Conservation (phyloP, 1,140 invertebrate genomes). For the Lordiphosa clarofinis region DNA sequence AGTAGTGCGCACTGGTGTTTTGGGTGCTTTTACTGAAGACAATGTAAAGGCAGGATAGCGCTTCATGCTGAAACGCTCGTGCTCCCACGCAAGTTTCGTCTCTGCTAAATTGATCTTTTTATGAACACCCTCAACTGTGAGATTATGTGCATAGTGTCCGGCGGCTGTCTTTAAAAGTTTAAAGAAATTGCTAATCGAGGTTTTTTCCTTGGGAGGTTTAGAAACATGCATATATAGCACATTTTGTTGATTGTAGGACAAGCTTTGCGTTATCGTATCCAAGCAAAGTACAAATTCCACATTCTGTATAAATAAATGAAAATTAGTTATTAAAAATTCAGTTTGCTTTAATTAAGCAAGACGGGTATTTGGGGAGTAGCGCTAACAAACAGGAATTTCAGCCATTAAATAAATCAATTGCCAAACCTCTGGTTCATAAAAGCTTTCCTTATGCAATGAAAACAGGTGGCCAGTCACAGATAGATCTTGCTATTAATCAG, state of each 20-base stretch:
- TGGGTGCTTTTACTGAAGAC: conserved; percentile 87
- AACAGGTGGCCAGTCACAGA: too few relatives aligned
- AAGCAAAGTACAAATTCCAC: conserved; percentile 94
- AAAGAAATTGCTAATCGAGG: conserved; percentile 86
- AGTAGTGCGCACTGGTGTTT: conserved; percentile 82
- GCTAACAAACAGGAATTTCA: too few relatives aligned
- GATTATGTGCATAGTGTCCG: conserved; percentile 70
- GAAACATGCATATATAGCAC: conserved; percentile 95
- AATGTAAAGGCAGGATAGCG: conserved; percentile 94
- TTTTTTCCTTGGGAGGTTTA: conserved; percentile 94
- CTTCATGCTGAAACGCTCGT: conserved; percentile 96
- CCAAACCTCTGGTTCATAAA: too few relatives aligned
- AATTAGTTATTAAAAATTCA: too few relatives aligned
- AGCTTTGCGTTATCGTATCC: conserved; percentile 88
- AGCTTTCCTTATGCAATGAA: too few relatives aligned
- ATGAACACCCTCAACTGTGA: conserved; percentile 90
- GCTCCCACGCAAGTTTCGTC: conserved; percentile 96
- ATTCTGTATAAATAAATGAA: conserved; percentile 83
- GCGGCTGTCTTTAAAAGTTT: conserved; percentile 84
- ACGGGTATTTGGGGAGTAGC: too few relatives aligned
- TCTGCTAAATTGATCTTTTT: conserved; percentile 99
- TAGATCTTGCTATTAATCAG: too few relatives aligned
- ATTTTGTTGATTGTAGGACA: conserved; percentile 77
- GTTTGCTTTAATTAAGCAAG: too few relatives aligned
- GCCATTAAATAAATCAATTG: too few relatives aligned